Base-by-base conservation (phyloP, 2,888 invertebrate species). In the Nemurella pictetii region DNA sequence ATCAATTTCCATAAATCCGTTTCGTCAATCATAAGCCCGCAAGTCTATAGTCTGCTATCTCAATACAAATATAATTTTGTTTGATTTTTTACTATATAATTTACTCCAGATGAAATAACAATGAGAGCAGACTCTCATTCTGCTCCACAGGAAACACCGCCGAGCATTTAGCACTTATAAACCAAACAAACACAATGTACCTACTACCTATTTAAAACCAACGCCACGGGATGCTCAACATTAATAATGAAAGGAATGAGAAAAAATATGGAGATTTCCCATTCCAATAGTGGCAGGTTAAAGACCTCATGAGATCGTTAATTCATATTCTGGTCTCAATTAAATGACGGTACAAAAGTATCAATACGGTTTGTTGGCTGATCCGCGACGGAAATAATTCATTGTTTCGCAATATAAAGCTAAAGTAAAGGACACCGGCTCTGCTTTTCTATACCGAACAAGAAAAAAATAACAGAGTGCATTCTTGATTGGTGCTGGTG, bases 241-340 rank as follows among this genome's bases (percentile, higher is more conserved):
- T 55, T 20, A n/a, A 55, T 20, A 55, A 75, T 75, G 75, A 75
- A 9, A 20, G 27, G 28, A 27, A 28, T 75, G 26, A 27, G 75
- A 75, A 75, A 28, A 75, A 75, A 75, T 75, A 75, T 75, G 75
- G 75, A 75, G 75, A 75, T 75, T 75, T 75, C 75, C 27, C 26
- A 75, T 55, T 55, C 55, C 15, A 55, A 55, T 12, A 20, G n/a
- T 20, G 20, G 29, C 25, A 81, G 80, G 80, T 81, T 81, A 81
- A 36, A 26, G 32, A 35, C 80, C 80, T 36, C 26, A n/a, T n/a
- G 80, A 5, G 32, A n/a, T 29, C 80, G 5, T n/a, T n/a, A 36
- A n/a, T 81, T 81, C 80, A 81, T 35, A 81, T 25, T 29, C 80
- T 35, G 36, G 27, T 27, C n/a, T n/a, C 25, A 75, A 75, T 75